These are phyloP conservation scores for Bubo bubo DNA, from an alignment of 2,113 vertebrate genomes.

Conservation along the genomic window DNA sequence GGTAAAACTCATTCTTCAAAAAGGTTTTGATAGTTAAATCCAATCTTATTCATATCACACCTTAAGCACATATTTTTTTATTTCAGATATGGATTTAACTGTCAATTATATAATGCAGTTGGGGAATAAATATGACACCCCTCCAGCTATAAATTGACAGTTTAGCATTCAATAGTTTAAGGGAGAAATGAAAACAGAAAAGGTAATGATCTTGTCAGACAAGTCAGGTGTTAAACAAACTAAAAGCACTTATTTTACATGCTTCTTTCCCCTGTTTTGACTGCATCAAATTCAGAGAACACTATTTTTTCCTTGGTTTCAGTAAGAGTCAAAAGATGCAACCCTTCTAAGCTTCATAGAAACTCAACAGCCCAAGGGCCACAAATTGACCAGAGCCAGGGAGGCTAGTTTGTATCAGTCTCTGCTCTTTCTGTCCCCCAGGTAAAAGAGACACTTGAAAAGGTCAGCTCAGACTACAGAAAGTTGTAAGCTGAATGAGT, in stretches of 20 bases:
- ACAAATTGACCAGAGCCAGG: fast-evolving
- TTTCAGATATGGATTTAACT: background rate
- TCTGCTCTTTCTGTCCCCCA: background rate
- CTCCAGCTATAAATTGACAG: background rate
- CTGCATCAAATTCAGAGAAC: background rate
- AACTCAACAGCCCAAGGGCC: background rate
- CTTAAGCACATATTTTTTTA: background rate
- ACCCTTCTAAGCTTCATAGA: background rate
- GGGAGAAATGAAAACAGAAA: background rate
- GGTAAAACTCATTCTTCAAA: background rate
- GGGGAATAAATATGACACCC: background rate
- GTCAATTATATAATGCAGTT: background rate
- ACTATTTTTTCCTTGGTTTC: background rate
- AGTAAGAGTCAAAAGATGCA: background rate
- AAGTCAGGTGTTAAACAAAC: background rate
- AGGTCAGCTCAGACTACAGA: background rate
- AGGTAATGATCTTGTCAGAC: background rate
- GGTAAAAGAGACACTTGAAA: background rate
- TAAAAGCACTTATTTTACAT: background rate
- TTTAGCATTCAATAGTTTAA: background rate
- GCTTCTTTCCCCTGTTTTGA: background rate
- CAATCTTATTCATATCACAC: background rate
- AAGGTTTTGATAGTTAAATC: background rate
- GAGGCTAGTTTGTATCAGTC: background rate
- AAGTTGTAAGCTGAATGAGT: background rate